Conservation (phyloP, 2,113 vertebrate species). For the Mohoua ochrocephala region DNA sequence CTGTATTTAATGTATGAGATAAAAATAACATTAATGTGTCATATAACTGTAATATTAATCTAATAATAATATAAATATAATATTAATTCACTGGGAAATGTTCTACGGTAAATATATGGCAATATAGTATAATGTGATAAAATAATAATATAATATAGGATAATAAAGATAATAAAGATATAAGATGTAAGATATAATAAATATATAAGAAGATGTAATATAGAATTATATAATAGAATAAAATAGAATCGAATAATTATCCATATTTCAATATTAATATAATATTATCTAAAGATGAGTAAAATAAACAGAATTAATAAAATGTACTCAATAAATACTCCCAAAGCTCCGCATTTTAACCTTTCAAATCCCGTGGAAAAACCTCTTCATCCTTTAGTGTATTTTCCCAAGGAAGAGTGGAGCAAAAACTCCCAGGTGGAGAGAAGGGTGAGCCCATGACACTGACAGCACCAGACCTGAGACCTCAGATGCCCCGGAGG, state of each 20-base stretch:
- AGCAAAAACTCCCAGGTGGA: background rate
- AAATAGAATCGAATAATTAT: background rate
- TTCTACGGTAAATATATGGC: background rate
- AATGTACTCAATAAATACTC: background rate
- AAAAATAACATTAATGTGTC: background rate
- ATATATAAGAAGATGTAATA: background rate
- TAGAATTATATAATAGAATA: background rate
- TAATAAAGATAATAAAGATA: background rate
- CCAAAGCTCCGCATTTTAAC: background rate
- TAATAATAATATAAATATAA: background rate
- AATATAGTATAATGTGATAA: background rate
- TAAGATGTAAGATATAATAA: background rate
- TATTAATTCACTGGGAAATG: background rate
- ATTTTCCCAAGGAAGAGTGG: background rate
- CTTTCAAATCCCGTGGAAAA: background rate
- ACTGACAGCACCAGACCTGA: rapidly evolving
- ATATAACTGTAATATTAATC: background rate
- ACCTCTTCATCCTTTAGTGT: background rate
- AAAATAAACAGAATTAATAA: background rate
- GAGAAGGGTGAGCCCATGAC: background rate
- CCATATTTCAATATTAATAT: background rate
- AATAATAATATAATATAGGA: no score
- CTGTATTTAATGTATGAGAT: background rate
- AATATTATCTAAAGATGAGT: no score
- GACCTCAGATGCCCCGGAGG: background rate